phyloP scores from a whole-genome alignment of 37 sponge, comb jelly and placozoan genomes.

The Bolinopsis microptera region DNA sequence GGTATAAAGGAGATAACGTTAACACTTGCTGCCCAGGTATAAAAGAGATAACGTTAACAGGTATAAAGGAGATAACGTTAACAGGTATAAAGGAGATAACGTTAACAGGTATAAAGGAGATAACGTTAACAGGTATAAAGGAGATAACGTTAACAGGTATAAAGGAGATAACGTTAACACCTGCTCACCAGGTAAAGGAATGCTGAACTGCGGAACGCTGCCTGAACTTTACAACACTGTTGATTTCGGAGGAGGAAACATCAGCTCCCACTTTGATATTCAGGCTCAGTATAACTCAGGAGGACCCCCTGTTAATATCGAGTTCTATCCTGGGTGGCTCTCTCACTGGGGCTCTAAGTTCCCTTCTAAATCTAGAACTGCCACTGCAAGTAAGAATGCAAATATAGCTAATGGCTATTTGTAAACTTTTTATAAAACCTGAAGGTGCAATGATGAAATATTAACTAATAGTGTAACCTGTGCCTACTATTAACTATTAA shows the following conservation, averaged over 20 bases:
- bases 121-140: too few relatives aligned
- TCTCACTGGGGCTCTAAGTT: slow-evolving; percentile 48
- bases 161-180: background rate
- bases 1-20: too few relatives aligned
- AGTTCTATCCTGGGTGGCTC: slow-evolving; percentile 65
- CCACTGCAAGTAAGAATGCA: slow-evolving; percentile 14
- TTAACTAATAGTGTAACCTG: background rate
- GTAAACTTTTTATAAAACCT: background rate
- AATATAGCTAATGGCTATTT: background rate
- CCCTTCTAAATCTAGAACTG: slow-evolving; percentile 4
- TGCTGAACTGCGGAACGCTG: slow-evolving; percentile 57
- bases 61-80: too few relatives aligned
- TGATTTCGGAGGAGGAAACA: slow-evolving; percentile 52
- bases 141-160: too few relatives aligned
- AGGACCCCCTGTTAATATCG: slow-evolving; percentile 49
- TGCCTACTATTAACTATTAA: too few relatives aligned
- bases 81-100: too few relatives aligned
- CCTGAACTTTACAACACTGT: slow-evolving; percentile 61
- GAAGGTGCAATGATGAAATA: background rate
- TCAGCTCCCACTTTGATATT: background rate
- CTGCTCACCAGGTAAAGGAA: background rate
- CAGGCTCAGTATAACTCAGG: slow-evolving; percentile 57
- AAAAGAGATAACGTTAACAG: too few relatives aligned
- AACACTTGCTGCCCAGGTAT: too few relatives aligned
- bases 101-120: too few relatives aligned